phyloP scores from a whole-genome alignment of 2,113 vertebrate genomes.

The Poeciliopsis occidentalis region DNA sequence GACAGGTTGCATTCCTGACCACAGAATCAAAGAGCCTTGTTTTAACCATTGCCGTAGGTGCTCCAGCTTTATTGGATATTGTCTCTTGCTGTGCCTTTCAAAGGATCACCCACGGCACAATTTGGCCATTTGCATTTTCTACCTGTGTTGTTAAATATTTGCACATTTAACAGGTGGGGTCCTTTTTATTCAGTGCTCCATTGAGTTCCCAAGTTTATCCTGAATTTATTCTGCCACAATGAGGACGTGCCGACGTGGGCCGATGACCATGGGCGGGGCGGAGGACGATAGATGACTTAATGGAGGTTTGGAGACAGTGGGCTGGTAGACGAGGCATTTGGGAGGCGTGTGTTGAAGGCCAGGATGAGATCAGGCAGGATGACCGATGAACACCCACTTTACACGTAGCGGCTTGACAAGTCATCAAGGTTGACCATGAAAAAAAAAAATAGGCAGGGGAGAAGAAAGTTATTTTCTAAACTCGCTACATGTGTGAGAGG shows the following conservation, averaged over 20 bases:
- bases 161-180: neutral
- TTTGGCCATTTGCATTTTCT: slow-evolving; percentile 3
- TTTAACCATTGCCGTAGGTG: slow-evolving; percentile 54
- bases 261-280: slow-evolving; percentile 73
- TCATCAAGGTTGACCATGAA: slow-evolving; percentile 64
- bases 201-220: neutral
- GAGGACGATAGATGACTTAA: slow-evolving; percentile 82
- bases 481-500: slow-evolving; percentile 34
- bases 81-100: slow-evolving; percentile 15
- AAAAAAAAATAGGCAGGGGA: neutral
- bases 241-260: slow-evolving; percentile 50
- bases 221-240: slow-evolving; percentile 1
- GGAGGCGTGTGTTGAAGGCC: slow-evolving; percentile 74
- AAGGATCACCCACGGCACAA: slow-evolving; percentile 12
- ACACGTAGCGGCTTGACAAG: slow-evolving; percentile 67
- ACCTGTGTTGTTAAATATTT: slow-evolving; percentile 21
- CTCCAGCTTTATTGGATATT: slow-evolving; percentile 48
- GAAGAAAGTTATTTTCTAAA: slow-evolving; percentile 33
- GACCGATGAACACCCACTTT: slow-evolving; percentile 71
- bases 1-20: slow-evolving; percentile 52
- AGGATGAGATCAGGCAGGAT: slow-evolving; percentile 67
- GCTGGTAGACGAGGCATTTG: slow-evolving; percentile 75
- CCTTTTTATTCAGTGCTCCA: neutral
- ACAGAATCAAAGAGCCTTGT: slow-evolving; percentile 45
- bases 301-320: slow-evolving; percentile 76